Percentiles rank a stretch among this genome's conserved stretches.
These are phyloP conservation scores for Cyprinodon tularosa DNA, from an alignment of 2,113 vertebrate species.

Conservation along the genomic window DNA sequence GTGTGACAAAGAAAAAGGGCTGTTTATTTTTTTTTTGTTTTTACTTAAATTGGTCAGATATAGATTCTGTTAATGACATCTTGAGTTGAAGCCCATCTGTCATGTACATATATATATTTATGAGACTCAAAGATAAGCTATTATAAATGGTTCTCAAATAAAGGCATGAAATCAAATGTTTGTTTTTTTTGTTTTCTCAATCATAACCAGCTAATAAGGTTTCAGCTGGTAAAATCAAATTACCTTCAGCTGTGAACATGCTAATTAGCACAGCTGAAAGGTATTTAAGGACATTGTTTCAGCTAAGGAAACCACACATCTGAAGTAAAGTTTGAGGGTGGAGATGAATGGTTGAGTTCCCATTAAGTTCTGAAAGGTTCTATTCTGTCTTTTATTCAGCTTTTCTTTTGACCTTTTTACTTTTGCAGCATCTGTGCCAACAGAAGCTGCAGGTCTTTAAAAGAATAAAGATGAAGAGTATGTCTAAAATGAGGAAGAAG, in stretches of 20 bases:
- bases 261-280: conserved; percentile 18
- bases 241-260: conserved; percentile 29
- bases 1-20: conserved; percentile 7
- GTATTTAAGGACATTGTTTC: neutral
- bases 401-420: conserved; percentile 49
- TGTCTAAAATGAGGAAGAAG: conserved; percentile 75
- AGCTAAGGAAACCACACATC: neutral
- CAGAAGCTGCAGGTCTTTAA: conserved; percentile 78
- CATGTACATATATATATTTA: neutral
- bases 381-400: conserved; percentile 23
- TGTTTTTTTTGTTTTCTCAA: neutral
- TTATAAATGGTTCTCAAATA: conserved; percentile 29
- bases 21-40: conserved; percentile 24
- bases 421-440: conserved; percentile 62
- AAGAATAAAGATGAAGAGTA: conserved; percentile 60
- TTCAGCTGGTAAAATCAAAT: conserved; percentile 1
- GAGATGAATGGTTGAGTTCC: neutral
- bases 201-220: conserved; percentile 21
- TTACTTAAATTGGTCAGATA: conserved; percentile 5
- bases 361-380: neutral
- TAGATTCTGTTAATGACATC: conserved; percentile 6
- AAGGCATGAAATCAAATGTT: conserved; percentile 32
- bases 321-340: too few species aligned
- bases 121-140: neutral
- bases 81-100: conserved; percentile 20